A percentile compares a stretch with the other conserved stretches of the same genome.
Evolutionary conservation across 2,888 invertebrate species (phyloP).

Genomic region (Margaritifera margaritifera): DNA sequence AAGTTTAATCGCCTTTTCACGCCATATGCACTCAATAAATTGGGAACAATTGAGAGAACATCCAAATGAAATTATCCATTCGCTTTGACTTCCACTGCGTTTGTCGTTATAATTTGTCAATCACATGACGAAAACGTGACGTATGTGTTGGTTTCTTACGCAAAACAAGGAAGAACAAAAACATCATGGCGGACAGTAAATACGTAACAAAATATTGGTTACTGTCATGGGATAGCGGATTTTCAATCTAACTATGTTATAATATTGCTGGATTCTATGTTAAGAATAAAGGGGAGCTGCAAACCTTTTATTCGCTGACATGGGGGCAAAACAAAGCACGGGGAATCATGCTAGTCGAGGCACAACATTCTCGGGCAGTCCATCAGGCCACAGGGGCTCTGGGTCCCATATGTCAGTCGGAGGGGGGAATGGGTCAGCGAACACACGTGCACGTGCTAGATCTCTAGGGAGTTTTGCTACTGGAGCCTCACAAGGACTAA

Average conservation of each 20-base stretch:
- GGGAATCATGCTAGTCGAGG: conserved; percentile 48
- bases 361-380: conserved; percentile 63
- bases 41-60: no score
- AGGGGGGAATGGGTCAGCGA: conserved; percentile 42
- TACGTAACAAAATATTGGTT: not conserved
- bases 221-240: not conserved
- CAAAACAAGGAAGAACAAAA: conserved; percentile 62
- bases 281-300: no score
- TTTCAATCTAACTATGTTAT: conserved; percentile 4
- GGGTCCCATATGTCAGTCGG: conserved; percentile 53
- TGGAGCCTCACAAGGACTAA: conserved; percentile 53
- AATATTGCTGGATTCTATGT: no score
- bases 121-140: conserved; percentile 59
- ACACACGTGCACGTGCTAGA: conserved; percentile 59
- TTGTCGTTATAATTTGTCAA: conserved; percentile 13
- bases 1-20: not conserved
- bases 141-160: conserved; percentile 66
- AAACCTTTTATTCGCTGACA: conserved; percentile 14
- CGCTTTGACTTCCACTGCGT: no score
- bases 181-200: conserved; percentile 56
- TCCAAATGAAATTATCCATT: no score
- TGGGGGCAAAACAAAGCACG: conserved; percentile 69
- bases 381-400: conserved; percentile 50
- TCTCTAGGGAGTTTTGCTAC: conserved; percentile 65
- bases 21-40: no score